A percentile compares a stretch with the other conserved stretches of the same genome.
Conservation (phyloP, 2,113 vertebrate species). For the Echinops telfairi region DNA sequence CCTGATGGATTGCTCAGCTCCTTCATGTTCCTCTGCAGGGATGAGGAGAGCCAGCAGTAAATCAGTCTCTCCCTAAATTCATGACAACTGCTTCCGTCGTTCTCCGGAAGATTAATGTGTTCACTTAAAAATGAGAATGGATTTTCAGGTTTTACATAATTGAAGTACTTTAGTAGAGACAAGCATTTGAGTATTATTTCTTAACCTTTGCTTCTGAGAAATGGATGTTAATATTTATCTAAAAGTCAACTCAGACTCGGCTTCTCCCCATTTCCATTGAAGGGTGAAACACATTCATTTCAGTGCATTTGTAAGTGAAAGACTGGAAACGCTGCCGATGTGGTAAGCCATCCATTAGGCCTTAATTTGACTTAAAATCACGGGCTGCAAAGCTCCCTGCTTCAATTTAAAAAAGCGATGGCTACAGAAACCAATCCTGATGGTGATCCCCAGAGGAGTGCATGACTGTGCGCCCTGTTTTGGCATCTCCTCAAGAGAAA, state of each 20-base stretch:
- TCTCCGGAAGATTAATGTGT: conserved; percentile 20
- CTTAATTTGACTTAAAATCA: conserved; percentile 27
- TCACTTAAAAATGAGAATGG: conserved; percentile 40
- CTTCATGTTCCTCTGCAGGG: not conserved
- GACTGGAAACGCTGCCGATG: not conserved
- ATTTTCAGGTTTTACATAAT: conserved; percentile 31
- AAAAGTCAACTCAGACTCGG: not conserved
- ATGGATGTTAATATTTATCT: not conserved
- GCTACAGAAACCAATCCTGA: not conserved
- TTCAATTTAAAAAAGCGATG: conserved; percentile 48
- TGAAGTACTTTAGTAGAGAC: conserved; percentile 39
- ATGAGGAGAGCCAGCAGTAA: not conserved
- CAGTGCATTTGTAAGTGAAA: not conserved
- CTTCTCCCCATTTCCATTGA: not conserved
- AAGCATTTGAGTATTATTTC: conserved; percentile 19
- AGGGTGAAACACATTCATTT: conserved; percentile 37
- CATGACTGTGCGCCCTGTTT: not conserved
- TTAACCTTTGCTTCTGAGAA: conserved; percentile 42
- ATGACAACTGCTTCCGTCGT: not conserved
- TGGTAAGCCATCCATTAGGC: conserved; percentile 43
- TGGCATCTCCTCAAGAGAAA: conserved; percentile 63
- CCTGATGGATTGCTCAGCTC: not conserved
- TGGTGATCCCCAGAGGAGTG: not conserved
- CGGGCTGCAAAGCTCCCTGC: conserved; percentile 42
- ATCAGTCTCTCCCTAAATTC: not conserved